These are phyloP conservation scores for Ctenomys sociabilis DNA, from an alignment of 2,113 vertebrate genomes.

Conservation along the genomic window DNA sequence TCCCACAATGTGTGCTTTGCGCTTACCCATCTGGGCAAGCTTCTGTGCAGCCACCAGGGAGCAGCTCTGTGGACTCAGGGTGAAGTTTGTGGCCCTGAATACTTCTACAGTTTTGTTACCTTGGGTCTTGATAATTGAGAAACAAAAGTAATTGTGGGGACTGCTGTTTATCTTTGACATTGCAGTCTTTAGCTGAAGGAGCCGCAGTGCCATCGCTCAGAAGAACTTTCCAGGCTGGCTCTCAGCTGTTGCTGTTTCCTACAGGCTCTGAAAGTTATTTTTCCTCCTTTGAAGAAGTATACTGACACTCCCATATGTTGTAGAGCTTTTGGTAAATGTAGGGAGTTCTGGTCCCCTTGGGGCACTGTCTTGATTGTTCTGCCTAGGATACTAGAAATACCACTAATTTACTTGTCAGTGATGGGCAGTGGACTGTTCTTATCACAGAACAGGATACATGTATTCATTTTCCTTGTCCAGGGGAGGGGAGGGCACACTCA, in stretches of 20 bases:
- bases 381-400: neutral
- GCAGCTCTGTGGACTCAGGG: neutral
- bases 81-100: neutral
- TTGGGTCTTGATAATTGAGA: neutral
- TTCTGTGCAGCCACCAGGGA: too few species aligned
- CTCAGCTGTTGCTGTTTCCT: neutral
- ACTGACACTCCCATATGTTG: neutral
- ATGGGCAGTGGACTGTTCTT: neutral
- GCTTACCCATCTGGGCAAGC: neutral
- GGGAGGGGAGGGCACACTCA: too few species aligned
- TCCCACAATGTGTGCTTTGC: neutral
- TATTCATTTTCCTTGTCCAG: neutral
- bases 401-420: neutral
- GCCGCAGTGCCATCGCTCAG: rapidly evolving
- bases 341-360: neutral
- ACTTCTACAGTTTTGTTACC: neutral
- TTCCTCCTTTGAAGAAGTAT: neutral
- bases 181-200: neutral
- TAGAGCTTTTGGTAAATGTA: neutral
- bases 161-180: neutral
- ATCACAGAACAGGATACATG: neutral
- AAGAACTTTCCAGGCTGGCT: neutral
- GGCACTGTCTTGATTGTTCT: neutral
- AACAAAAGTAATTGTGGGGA: neutral
- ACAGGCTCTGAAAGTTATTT: neutral